phyloP scores from a whole-genome alignment of 1,140 invertebrate species.

The Whitmania pigra region DNA sequence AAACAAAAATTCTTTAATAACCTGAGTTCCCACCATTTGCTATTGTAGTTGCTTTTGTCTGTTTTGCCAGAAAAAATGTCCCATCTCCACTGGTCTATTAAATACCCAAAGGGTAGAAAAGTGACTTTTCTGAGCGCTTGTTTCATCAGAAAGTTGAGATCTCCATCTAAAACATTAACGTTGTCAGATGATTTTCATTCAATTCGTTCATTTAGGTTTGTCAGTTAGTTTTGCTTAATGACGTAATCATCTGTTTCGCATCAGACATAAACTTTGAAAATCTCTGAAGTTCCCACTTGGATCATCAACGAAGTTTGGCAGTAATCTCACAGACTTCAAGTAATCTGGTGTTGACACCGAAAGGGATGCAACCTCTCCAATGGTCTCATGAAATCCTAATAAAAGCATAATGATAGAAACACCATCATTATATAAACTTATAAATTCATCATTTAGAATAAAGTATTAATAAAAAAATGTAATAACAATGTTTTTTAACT shows the following conservation, averaged over 20 bases:
- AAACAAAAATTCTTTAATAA: too few relatives aligned
- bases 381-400: constrained; percentile 74
- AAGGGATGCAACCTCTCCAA: constrained; percentile 76
- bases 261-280: neutral
- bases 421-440: neutral
- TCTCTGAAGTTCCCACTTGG: neutral
- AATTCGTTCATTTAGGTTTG: too few relatives aligned
- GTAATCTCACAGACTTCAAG: constrained; percentile 62
- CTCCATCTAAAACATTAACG: constrained; percentile 28
- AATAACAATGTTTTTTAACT: constrained; percentile 28
- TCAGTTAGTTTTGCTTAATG: too few relatives aligned
- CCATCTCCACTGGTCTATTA: constrained; percentile 76
- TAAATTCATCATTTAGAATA: neutral
- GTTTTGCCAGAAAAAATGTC: constrained; percentile 59
- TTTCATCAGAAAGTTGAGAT: constrained; percentile 36
- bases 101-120: constrained; percentile 73
- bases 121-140: constrained; percentile 77
- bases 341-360: constrained; percentile 70
- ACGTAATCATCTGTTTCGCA: neutral
- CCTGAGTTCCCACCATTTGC: constrained; percentile 29
- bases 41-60: constrained; percentile 54
- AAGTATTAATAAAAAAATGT: neutral
- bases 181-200: neutral
- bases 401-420: neutral
- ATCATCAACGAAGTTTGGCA: constrained; percentile 31